Conservation (phyloP, 2,797 vertebrate genomes). For the Myripristis murdjan region DNA sequence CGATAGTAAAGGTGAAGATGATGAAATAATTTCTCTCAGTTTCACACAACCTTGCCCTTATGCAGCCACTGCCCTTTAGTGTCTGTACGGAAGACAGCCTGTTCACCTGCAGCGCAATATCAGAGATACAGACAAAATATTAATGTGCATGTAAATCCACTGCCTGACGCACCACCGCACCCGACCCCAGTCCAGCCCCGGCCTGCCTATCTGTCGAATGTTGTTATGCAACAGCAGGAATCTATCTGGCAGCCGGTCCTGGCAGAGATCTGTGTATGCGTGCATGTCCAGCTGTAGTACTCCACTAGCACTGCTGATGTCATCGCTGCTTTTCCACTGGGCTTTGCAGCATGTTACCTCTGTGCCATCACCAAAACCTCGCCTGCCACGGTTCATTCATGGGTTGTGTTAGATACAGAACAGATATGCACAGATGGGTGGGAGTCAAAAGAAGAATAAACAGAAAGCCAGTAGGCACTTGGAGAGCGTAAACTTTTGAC, state of each 20-base stretch:
- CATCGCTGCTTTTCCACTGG: constrained; percentile 31
- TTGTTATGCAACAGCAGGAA: constrained; percentile 65
- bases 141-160: too few relatives aligned
- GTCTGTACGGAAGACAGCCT: too few relatives aligned
- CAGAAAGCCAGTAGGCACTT: too few relatives aligned
- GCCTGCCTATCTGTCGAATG: constrained; percentile 71
- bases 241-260: constrained; percentile 60
- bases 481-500: too few relatives aligned
- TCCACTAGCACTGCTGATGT: constrained; percentile 48
- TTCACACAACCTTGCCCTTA: too few relatives aligned
- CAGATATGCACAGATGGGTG: too few relatives aligned
- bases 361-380: neutral
- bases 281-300: constrained; percentile 31
- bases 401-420: too few relatives aligned
- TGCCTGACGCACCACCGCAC: too few relatives aligned
- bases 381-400: neutral
- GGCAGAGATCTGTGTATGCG: constrained; percentile 52
- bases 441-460: too few relatives aligned
- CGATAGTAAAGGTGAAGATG: too few relatives aligned
- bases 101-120: constrained; percentile 8
- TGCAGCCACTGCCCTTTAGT: too few relatives aligned
- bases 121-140: constrained; percentile 40
- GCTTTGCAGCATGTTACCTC: constrained; percentile 6
- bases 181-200: constrained; percentile 25
- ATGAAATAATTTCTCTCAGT: too few relatives aligned